Percentiles rank a stretch among this genome's conserved stretches.
phyloP scores from a whole-genome alignment of 2,797 vertebrate genomes.

The Iguana delicatissima region DNA sequence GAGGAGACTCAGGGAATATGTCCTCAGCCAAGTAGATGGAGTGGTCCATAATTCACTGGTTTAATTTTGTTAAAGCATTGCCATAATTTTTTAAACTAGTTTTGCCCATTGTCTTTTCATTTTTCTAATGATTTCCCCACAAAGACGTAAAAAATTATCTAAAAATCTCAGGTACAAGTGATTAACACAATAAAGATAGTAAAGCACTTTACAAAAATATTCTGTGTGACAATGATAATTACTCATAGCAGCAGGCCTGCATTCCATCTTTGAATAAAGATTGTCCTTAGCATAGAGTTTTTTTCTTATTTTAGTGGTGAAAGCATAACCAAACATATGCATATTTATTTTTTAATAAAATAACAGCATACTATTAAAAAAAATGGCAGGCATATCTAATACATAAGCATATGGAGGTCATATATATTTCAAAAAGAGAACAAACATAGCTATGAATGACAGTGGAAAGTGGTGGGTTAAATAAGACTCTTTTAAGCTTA shows the following conservation, averaged over 20 bases:
- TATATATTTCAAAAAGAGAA: not conserved
- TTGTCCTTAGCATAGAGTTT: not conserved
- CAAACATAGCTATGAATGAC: conserved; percentile 28
- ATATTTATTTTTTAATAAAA: not conserved
- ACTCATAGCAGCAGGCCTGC: not conserved
- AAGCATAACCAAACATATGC: not conserved
- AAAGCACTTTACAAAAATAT: not conserved
- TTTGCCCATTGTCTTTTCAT: not conserved
- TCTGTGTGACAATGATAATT: not conserved
- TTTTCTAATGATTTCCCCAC: not conserved
- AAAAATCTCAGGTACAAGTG: not conserved
- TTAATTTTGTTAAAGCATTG: not conserved
- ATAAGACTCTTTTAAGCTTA: conserved; percentile 1
- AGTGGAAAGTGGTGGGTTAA: conserved; percentile 27
- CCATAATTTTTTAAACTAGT: not conserved
- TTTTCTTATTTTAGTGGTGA: not conserved
- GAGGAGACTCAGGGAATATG: not conserved
- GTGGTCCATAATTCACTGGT: not conserved
- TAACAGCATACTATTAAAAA: not conserved
- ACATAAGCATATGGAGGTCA: conserved; percentile 6
- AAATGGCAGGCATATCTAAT: not conserved
- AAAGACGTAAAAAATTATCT: not conserved
- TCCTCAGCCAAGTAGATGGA: not conserved
- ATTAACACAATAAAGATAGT: not conserved
- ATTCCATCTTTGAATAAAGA: not conserved